These are phyloP conservation scores for Hiodon alosoides DNA, from an alignment of 2,113 vertebrate genomes.

Conservation along the genomic window DNA sequence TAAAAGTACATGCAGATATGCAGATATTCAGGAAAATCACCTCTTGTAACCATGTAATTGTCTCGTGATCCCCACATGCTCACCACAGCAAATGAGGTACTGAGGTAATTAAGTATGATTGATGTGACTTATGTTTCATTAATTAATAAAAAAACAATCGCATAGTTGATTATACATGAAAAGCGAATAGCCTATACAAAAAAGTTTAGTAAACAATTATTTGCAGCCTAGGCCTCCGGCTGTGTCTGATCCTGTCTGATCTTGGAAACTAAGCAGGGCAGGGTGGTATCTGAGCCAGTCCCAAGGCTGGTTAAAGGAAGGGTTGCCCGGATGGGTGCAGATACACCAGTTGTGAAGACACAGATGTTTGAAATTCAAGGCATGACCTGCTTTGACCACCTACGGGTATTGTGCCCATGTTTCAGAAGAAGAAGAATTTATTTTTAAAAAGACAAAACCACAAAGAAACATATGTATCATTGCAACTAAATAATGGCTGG, in stretches of 20 bases:
- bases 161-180: constrained; percentile 52
- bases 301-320: no score
- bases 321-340: no score
- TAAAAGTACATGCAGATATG: no score
- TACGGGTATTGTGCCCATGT: no score
- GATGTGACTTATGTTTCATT: constrained; percentile 56
- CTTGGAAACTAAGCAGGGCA: no score
- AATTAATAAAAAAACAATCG: constrained; percentile 63
- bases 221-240: no score
- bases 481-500: constrained; percentile 56
- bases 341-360: no score
- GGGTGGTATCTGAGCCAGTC: no score
- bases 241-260: no score
- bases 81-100: constrained; percentile 1
- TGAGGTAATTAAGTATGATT: neutral
- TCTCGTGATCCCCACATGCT: neutral
- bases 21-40: neutral
- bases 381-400: no score
- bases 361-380: no score
- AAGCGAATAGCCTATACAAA: constrained; percentile 54
- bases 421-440: no score
- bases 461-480: constrained; percentile 35
- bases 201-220: constrained; percentile 31
- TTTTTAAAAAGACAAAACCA: constrained; percentile 25
- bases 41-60: neutral